Percentiles rank a stretch among this genome's conserved stretches.
These are phyloP conservation scores for Hippocampus comes DNA, from an alignment of 2,113 vertebrate species.

Conservation along the genomic window DNA sequence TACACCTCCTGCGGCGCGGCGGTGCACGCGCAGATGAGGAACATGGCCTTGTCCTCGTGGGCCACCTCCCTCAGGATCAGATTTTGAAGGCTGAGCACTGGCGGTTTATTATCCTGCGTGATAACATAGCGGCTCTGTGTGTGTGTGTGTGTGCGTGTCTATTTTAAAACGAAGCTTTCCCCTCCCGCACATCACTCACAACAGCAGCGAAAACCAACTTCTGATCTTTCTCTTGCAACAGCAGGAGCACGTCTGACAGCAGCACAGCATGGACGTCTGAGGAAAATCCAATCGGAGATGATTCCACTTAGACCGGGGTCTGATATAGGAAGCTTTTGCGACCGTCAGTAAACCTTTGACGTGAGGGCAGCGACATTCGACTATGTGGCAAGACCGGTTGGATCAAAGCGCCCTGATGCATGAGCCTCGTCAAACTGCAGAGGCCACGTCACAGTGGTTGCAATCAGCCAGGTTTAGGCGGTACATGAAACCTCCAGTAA, in stretches of 20 bases:
- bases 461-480: no score
- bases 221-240: slow-evolving; percentile 96
- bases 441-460: background rate
- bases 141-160: background rate
- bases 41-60: slow-evolving; percentile 88
- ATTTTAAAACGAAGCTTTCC: no score
- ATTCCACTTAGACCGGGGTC: background rate
- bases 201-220: slow-evolving; percentile 83
- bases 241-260: slow-evolving; percentile 83
- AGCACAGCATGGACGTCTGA: slow-evolving; percentile 86
- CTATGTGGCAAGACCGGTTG: slow-evolving; percentile 8
- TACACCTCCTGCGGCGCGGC: slow-evolving; percentile 85
- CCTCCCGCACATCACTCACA: slow-evolving; percentile 69
- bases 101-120: slow-evolving; percentile 83
- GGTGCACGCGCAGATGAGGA: slow-evolving; percentile 82
- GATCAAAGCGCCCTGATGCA: background rate
- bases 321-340: background rate
- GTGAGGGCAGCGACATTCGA: background rate
- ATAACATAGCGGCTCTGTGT: background rate
- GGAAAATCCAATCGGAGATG: slow-evolving; percentile 3
- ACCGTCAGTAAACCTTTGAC: background rate
- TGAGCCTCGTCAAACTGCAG: background rate
- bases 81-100: slow-evolving; percentile 84
- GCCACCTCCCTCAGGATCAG: slow-evolving; percentile 91
- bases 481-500: no score